Evolutionary conservation across 2,797 vertebrate genomes (phyloP), one percentile per base, ranked within the genome.

Genomic region (Semaprochilodus insignis): DNA sequence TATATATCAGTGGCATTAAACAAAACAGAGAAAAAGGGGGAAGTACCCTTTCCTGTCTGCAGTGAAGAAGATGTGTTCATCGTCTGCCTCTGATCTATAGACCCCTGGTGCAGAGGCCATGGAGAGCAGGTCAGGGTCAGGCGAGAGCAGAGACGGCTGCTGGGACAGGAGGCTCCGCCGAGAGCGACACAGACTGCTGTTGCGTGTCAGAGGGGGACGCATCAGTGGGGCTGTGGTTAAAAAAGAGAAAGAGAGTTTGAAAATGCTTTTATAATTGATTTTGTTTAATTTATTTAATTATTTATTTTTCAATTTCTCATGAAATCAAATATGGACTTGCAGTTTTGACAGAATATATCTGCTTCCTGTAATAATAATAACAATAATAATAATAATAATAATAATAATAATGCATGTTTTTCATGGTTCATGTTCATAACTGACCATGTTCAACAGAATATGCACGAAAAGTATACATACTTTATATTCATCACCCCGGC

Each of bases 91-190:
- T 16, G 95, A 94, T 90, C 95, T 96, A 92, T 97, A 97, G 73
- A 96, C 94, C 85, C 96, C 95, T 77, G 96, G 94, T 74, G 96
- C 96, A 88, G 97, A 95, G 17, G 97, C 97, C 95, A 98, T 96
- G 44, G 97, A 97, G 66, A 99, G 96, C 91, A 99, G 96, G 91
- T 99, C 98, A 1, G 98, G 97, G 89, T 99, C 97, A 0, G 97
- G 93, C 55, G 97, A 98, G 87, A 97, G 96, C 87, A 97, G 81
- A 0, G 97, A 93, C 70, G 96, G 86, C 89, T 95, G 96, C 0
- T 96, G 96, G 54, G 96, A 94, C 91, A 97, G 85, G 34, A 99
- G 93, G 90, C 93, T 97, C 79, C 98, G 95, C 34, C 98, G 97
- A 51, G 97, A 97, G 40, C 98, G 97, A 78, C 97, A 98, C 91